Conservation (phyloP, 2,888 invertebrate genomes). For the Eupelmus urozonus region DNA sequence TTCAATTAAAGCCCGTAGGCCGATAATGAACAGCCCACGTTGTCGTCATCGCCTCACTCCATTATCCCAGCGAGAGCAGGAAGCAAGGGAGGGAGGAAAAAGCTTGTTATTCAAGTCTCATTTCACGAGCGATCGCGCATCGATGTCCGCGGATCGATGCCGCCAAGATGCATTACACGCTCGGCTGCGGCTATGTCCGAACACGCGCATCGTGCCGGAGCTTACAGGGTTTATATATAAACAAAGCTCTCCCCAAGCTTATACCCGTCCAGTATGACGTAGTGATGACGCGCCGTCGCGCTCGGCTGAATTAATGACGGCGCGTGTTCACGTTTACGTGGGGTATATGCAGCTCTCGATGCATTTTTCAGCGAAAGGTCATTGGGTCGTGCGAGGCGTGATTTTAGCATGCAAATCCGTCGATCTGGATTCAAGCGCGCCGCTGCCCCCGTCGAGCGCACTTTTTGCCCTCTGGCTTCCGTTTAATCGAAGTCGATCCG, state of each 20-base stretch:
- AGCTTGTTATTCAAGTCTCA: slow-evolving; percentile 13
- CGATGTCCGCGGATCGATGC: slow-evolving; percentile 7
- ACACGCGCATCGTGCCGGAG: background rate
- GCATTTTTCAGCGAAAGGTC: slow-evolving; percentile 43
- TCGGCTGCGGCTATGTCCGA: background rate
- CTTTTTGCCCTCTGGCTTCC: too few species aligned
- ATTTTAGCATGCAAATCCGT: slow-evolving; percentile 14
- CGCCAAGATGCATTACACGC: slow-evolving; percentile 16
- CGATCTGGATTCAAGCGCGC: slow-evolving; percentile 20
- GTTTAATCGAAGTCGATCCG: too few species aligned
- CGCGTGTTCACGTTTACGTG: background rate
- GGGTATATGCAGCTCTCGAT: background rate
- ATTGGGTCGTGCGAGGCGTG: slow-evolving; percentile 25
- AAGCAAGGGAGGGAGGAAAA: background rate
- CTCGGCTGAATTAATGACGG: slow-evolving; percentile 31
- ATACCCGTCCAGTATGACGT: slow-evolving; percentile 25
- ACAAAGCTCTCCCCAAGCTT: background rate
- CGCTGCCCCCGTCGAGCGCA: background rate
- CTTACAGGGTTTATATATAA: too few species aligned
- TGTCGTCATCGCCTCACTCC: background rate
- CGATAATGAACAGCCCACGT: slow-evolving; percentile 24
- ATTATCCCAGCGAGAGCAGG: background rate
- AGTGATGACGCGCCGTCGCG: slow-evolving; percentile 30
- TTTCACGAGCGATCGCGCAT: slow-evolving; percentile 29
- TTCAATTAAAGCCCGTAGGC: slow-evolving; percentile 28